Conservation (phyloP, 2,797 vertebrate genomes). For the Typhlichthys subterraneus region DNA sequence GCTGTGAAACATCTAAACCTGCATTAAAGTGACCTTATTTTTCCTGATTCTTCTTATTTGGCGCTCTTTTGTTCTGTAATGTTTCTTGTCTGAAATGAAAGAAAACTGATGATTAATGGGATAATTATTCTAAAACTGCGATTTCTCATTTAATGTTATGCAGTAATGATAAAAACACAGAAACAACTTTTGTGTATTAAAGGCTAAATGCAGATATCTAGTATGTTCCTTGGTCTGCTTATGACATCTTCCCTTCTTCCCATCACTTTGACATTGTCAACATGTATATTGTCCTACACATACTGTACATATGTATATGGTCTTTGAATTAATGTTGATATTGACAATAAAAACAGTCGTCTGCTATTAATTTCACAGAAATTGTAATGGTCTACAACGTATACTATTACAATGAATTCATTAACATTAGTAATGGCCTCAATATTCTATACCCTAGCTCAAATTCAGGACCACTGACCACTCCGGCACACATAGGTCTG, state of each 20-base stretch:
- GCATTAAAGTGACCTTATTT: constrained; percentile 14
- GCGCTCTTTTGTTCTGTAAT: constrained; percentile 5
- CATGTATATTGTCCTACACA: constrained; percentile 8
- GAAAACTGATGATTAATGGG: constrained; percentile 30
- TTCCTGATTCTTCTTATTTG: constrained; percentile 43
- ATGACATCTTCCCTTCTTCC: too few relatives aligned
- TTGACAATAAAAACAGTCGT: constrained; percentile 18
- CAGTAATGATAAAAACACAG: not conserved
- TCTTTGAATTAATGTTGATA: constrained; percentile 12
- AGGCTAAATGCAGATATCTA: not conserved
- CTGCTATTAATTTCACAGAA: constrained; percentile 8
- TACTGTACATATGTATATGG: not conserved
- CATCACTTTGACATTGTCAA: too few relatives aligned
- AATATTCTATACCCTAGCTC: too few relatives aligned
- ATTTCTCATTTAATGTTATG: too few relatives aligned
- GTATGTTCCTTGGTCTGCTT: constrained; percentile 13
- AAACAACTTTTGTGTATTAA: not conserved
- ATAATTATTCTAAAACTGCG: not conserved
- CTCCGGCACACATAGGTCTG: too few relatives aligned
- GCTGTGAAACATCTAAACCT: constrained; percentile 14
- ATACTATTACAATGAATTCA: too few relatives aligned
- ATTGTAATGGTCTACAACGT: not conserved
- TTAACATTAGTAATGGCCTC: too few relatives aligned
- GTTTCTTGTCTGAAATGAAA: constrained; percentile 49
- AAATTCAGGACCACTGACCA: too few relatives aligned